These are phyloP conservation scores for Monoplex corrugatus DNA, from an alignment of 2,888 invertebrate species.

Conservation along the genomic window DNA sequence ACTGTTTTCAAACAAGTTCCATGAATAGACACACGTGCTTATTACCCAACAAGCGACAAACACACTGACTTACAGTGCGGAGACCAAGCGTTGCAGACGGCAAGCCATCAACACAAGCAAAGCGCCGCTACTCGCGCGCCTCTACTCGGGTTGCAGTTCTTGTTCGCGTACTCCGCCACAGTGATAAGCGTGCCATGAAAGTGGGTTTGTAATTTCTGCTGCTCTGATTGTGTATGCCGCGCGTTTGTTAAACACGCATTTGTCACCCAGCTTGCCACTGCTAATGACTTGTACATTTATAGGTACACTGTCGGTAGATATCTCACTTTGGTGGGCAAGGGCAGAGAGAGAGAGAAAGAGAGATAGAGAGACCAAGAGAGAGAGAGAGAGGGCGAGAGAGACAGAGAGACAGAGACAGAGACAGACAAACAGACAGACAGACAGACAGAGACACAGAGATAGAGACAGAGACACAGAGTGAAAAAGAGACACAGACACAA, in stretches of 20 bases:
- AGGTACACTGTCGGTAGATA: neutral
- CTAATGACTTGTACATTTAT: neutral
- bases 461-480: no score
- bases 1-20: constrained; percentile 14
- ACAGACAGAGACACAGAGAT: no score
- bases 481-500: no score
- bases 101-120: neutral
- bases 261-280: neutral
- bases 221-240: no score
- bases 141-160: neutral
- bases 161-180: constrained; percentile 14
- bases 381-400: no score
- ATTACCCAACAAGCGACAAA: neutral
- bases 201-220: no score
- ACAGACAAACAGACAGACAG: neutral
- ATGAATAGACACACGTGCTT: neutral
- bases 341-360: neutral
- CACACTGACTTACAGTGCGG: neutral
- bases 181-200: neutral
- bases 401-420: neutral
- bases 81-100: constrained; percentile 12
- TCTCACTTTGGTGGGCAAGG: neutral
- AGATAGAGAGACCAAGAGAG: no score
- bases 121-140: constrained; percentile 22
- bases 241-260: constrained; percentile 20